Base-by-base conservation (phyloP, 2,888 invertebrate species). In the Saturnia japonica region DNA sequence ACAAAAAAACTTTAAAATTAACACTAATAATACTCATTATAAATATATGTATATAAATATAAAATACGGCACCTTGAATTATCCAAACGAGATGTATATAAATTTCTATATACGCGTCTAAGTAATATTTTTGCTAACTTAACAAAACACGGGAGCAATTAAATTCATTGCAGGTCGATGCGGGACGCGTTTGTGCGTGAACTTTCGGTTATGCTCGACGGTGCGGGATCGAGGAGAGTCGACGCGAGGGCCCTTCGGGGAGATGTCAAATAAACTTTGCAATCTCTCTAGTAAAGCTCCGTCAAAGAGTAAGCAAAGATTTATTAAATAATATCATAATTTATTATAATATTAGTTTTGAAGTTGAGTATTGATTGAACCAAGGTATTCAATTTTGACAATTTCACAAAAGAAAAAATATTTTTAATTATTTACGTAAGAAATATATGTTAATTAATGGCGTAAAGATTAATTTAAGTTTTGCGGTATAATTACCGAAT, bases 221-320 rank as follows among this genome's bases (percentile, higher is more conserved):
- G 40, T 40, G 19, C 64, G n/a, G n/a, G n/a, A n/a, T n/a, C n/a
- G 40, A 60, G 72, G 72, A 72, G 71, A 28, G 64, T 70, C 75
- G 57, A 54, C 77, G 75, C 76, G 75, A 85, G 82, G 77, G 81
- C 80, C 81, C 85, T 85, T 83, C 80, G 72, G 82, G 79, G 84
- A 85, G 77, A 83, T 83, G 84, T 85, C 85, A 84, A 86, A 86
- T 85, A 87, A 87, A 87, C 84, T 85, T 87, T 84, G 79, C 80
- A 83, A 82, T 84, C 83, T 81, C 84, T 78, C 81, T 80, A 80
- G 78, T 81, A 82, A 81, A 83, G 78, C 78, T 80, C 74, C 74
- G 68, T 62, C 77, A 80, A 57, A 79, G 77, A 81, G 25, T 71
- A 76, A 74, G 72, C 45, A 54, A 43, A 67, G 67, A 70, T 57